A percentile compares a stretch with the other conserved stretches of the same genome.
These are phyloP conservation scores for Sceloporus undulatus DNA, from an alignment of 2,113 vertebrate species.

Conservation along the genomic window DNA sequence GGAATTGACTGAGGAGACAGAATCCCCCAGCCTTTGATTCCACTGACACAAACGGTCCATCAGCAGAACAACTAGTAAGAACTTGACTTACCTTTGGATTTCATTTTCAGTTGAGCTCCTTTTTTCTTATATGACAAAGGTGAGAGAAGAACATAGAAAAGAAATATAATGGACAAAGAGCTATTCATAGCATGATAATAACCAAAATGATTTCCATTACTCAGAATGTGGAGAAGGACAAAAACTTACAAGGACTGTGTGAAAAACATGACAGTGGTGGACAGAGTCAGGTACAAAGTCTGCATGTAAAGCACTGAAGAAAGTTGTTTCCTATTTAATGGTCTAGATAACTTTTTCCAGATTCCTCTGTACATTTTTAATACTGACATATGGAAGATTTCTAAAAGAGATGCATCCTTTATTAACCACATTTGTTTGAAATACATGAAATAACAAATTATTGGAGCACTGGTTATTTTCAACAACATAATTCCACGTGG, in stretches of 20 bases:
- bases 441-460: slow-evolving; percentile 66
- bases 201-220: background rate
- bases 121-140: background rate
- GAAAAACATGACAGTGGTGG: slow-evolving; percentile 25
- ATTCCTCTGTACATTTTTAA: slow-evolving; percentile 56
- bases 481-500: slow-evolving; percentile 65
- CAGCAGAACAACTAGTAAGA: background rate
- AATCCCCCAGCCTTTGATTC: too few relatives aligned
- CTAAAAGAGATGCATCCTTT: slow-evolving; percentile 62
- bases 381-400: slow-evolving; percentile 63
- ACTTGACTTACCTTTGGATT: background rate
- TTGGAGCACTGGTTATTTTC: slow-evolving; percentile 66
- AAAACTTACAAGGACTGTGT: background rate
- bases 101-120: slow-evolving; percentile 4
- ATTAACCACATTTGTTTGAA: slow-evolving; percentile 67
- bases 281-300: slow-evolving; percentile 25
- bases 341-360: slow-evolving; percentile 65
- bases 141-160: background rate
- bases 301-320: slow-evolving; percentile 65
- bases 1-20: too few relatives aligned
- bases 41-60: background rate
- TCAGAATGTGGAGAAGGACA: background rate
- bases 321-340: slow-evolving; percentile 68
- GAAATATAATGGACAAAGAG: background rate
- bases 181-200: background rate